Percentiles rank a stretch among this genome's conserved stretches.
Conservation (phyloP, 2,113 vertebrate species). For the Scalopus aquaticus region DNA sequence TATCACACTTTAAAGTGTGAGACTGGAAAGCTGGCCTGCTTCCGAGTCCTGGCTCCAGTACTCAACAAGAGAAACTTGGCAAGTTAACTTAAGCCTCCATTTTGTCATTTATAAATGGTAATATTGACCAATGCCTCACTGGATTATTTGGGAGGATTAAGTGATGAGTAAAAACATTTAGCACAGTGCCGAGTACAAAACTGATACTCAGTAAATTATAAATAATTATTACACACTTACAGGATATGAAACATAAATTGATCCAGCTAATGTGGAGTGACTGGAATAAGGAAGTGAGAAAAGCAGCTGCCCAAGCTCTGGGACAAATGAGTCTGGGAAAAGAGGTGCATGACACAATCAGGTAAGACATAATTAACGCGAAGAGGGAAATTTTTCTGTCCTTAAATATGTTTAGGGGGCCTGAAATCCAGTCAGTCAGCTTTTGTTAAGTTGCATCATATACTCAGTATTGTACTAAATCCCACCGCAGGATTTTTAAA, state of each 20-base stretch:
- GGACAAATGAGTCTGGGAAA: constrained; percentile 83
- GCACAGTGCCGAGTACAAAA: constrained; percentile 3
- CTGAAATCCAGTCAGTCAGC: neutral
- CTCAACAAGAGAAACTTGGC: neutral
- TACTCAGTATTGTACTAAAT: neutral
- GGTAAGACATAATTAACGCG: constrained; percentile 65
- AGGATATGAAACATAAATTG: constrained; percentile 86
- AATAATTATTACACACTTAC: neutral
- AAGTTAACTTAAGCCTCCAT: constrained; percentile 3
- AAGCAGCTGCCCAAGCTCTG: constrained; percentile 82
- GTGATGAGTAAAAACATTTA: neutral
- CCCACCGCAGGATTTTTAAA: neutral
- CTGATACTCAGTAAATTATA: neutral
- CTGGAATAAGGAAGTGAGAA: constrained; percentile 83
- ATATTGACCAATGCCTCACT: neutral
- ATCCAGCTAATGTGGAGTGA: constrained; percentile 88
- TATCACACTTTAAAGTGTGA: neutral
- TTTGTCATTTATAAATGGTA: neutral
- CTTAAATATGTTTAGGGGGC: neutral
- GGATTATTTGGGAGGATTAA: neutral
- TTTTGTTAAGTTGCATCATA: neutral
- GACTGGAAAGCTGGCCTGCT: neutral
- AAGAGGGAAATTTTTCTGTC: neutral
- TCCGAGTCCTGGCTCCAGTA: neutral
- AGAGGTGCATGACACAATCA: constrained; percentile 84